phyloP scores from a whole-genome alignment of 2,113 vertebrate species.

The Tylochromis polylepis region DNA sequence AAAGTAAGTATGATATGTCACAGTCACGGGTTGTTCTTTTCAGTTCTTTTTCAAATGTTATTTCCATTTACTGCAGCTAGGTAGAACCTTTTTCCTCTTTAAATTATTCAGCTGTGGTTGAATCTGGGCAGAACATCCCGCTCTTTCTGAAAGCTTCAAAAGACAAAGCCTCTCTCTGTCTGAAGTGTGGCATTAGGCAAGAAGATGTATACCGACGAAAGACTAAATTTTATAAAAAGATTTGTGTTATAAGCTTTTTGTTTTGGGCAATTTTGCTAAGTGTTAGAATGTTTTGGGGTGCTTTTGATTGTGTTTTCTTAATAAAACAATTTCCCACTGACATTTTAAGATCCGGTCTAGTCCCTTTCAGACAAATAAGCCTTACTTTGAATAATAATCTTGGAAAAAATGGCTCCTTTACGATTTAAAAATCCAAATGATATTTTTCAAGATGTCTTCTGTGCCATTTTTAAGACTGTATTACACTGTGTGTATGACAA shows the following conservation, averaged over 20 bases:
- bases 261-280: not conserved
- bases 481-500: not conserved
- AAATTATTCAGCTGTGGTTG: not conserved
- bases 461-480: not conserved
- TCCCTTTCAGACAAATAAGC: not conserved
- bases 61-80: not conserved
- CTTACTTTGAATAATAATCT: not conserved
- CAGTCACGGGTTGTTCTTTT: not conserved
- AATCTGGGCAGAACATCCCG: not conserved
- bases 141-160: not conserved
- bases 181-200: not conserved
- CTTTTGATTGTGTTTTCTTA: not conserved
- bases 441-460: not conserved
- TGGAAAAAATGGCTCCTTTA: not conserved
- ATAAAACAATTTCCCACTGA: not conserved
- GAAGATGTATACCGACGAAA: not conserved
- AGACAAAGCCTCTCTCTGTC: not conserved
- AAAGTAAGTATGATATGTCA: not conserved
- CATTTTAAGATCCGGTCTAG: not conserved
- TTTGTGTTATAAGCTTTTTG: not conserved
- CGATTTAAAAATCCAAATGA: not conserved
- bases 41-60: not conserved
- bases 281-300: not conserved
- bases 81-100: not conserved
- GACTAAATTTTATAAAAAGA: not conserved